phyloP scores from a whole-genome alignment of 2,888 invertebrate species.

The Sisyra nigra region DNA sequence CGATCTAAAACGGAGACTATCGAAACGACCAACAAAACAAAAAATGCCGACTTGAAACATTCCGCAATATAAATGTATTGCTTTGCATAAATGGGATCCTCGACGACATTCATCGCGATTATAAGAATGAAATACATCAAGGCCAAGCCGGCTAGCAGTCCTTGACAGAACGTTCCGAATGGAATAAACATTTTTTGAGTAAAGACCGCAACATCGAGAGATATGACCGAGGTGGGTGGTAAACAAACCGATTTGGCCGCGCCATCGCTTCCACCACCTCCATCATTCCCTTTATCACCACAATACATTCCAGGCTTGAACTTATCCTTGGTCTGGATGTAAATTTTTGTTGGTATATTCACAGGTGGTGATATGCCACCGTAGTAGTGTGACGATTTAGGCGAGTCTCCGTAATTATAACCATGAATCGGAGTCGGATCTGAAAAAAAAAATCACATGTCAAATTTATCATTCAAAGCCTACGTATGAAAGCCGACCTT shows the following conservation, averaged over 20 bases:
- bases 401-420: constrained; percentile 2
- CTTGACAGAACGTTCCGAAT: constrained; percentile 37
- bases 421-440: constrained; percentile 2
- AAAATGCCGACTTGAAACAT: constrained; percentile 25
- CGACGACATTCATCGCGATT: constrained; percentile 30
- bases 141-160: constrained; percentile 39
- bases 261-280: no score
- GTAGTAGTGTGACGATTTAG: constrained; percentile 2
- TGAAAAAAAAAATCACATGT: neutral
- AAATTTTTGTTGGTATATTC: constrained; percentile 3
- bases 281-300: no score
- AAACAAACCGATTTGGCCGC: no score
- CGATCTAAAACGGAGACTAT: constrained; percentile 41
- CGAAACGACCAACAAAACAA: constrained; percentile 39
- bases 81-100: constrained; percentile 14
- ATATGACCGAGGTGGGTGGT: constrained; percentile 20
- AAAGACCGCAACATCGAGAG: constrained; percentile 35
- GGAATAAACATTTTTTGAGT: constrained; percentile 36
- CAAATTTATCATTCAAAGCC: no score
- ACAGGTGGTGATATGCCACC: constrained; percentile 2
- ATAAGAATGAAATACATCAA: constrained; percentile 41
- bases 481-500: no score
- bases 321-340: neutral
- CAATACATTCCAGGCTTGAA: no score
- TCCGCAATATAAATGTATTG: neutral